Evolutionary conservation across 2,797 vertebrate genomes (phyloP), one percentile per base, ranked within the genome.

Genomic region (Diplodus puntazzo): DNA sequence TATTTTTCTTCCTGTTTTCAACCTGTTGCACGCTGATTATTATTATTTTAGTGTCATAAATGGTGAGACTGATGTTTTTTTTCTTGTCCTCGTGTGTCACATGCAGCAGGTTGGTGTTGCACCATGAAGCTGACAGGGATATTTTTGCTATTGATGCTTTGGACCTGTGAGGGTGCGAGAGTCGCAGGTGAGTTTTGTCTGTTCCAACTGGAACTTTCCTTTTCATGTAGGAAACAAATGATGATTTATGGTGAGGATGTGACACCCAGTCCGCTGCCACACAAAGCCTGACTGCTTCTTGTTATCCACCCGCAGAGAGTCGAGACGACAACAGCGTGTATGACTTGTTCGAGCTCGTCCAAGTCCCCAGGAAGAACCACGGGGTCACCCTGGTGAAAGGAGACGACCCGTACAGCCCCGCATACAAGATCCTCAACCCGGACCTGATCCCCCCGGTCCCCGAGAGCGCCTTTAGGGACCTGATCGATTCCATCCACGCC

Each of bases 321-420:
- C 86, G 94, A 88, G 96, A 97, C 18, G 97, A 97, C 84, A 97
- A 97, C 66, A 94, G 94, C 0, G 91, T 95, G 57, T 98, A 96
- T 84, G 96, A 99, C 90, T 94, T 99, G 82, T 96, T 99, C 82
- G 95, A 97, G 76, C 88, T 96, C 88, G 95, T 98, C 94, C 96
- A 95, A 80, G 97, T 99, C 87, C 97, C 96, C 78, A 96, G 94
- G 77, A 98, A 96, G 90, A 98, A 97, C 77, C 88, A 96, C 1
- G 98, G 97, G 69, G 97, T 97, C 74, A 97, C 96, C 86, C 89
- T 95, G 85, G 98, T 98, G 87, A 97, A 97, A 30, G 98, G 98
- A 76, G 96, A 97, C 10, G 97, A 98, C 87, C 96, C 96, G 0
- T 69, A 91, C 63, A 83, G 88, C 75, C 97, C 98, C 6, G 97